A percentile compares a stretch with the other conserved stretches of the same genome.
Evolutionary conservation across 2,888 invertebrate genomes (phyloP).

Genomic region (Hololepta plana): DNA sequence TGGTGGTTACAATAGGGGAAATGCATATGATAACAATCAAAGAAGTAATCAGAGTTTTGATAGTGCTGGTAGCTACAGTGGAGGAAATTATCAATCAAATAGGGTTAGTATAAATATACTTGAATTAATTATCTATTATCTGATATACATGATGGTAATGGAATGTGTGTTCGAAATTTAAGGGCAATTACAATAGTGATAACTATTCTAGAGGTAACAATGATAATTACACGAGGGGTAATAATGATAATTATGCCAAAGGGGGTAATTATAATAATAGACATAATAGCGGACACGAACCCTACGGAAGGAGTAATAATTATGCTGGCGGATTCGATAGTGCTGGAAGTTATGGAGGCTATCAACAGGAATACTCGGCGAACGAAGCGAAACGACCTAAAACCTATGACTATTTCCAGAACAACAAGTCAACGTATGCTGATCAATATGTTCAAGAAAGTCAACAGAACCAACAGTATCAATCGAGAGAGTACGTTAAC

Average conservation of each 20-base stretch:
- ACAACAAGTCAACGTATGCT: slow-evolving; percentile 22
- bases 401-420: slow-evolving; percentile 26
- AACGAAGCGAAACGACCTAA: slow-evolving; percentile 24
- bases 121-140: too few relatives aligned
- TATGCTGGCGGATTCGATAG: slow-evolving; percentile 16
- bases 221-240: slow-evolving; percentile 10
- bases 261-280: slow-evolving; percentile 11
- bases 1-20: slow-evolving; percentile 19
- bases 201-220: slow-evolving; percentile 12
- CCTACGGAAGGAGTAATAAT: slow-evolving; percentile 10
- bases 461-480: slow-evolving; percentile 24
- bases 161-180: too few relatives aligned
- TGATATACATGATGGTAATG: too few relatives aligned
- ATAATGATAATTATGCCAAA: slow-evolving; percentile 10
- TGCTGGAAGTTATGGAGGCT: slow-evolving; percentile 18
- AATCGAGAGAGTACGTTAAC: slow-evolving; percentile 16
- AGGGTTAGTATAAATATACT: too few relatives aligned
- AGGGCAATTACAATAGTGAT: too few relatives aligned
- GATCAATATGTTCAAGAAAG: slow-evolving; percentile 28
- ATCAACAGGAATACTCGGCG: slow-evolving; percentile 3
- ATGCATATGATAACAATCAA: slow-evolving; percentile 13
- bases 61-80: slow-evolving; percentile 15
- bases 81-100: slow-evolving; percentile 26
- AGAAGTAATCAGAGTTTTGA: slow-evolving; percentile 13
- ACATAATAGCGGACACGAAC: slow-evolving; percentile 7